These are phyloP conservation scores for Spinibarbus caldwelli DNA, from an alignment of 2,797 vertebrate species.

Conservation along the genomic window DNA sequence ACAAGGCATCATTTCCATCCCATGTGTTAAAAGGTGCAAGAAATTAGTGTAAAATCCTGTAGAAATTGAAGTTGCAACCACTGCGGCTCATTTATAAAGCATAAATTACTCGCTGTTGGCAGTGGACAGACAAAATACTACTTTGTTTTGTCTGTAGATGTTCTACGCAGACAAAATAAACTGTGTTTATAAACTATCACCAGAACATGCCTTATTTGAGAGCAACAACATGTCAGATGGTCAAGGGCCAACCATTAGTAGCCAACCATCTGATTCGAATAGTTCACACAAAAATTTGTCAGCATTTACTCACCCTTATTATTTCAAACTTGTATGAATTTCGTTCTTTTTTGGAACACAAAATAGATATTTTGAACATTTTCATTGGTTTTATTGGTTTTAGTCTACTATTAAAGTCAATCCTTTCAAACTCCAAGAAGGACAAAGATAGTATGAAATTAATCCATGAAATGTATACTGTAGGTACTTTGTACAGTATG, in stretches of 20 bases:
- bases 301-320: not conserved
- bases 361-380: too few relatives aligned
- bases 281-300: not conserved
- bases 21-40: not conserved
- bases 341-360: too few relatives aligned
- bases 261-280: not conserved
- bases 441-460: too few relatives aligned
- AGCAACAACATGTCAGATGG: not conserved
- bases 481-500: too few relatives aligned
- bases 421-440: too few relatives aligned
- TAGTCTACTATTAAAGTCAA: too few relatives aligned
- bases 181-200: not conserved
- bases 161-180: not conserved
- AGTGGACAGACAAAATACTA: not conserved
- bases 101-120: not conserved
- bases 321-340: too few relatives aligned
- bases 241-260: not conserved
- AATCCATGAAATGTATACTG: too few relatives aligned
- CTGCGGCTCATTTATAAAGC: not conserved
- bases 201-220: not conserved
- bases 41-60: not conserved
- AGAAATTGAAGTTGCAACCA: not conserved
- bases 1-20: not conserved
- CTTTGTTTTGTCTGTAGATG: not conserved
- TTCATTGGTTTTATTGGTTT: too few relatives aligned